Percentiles rank a stretch among this genome's conserved stretches.
Evolutionary conservation across 2,797 vertebrate species (phyloP).

Genomic region (Pterois miles): DNA sequence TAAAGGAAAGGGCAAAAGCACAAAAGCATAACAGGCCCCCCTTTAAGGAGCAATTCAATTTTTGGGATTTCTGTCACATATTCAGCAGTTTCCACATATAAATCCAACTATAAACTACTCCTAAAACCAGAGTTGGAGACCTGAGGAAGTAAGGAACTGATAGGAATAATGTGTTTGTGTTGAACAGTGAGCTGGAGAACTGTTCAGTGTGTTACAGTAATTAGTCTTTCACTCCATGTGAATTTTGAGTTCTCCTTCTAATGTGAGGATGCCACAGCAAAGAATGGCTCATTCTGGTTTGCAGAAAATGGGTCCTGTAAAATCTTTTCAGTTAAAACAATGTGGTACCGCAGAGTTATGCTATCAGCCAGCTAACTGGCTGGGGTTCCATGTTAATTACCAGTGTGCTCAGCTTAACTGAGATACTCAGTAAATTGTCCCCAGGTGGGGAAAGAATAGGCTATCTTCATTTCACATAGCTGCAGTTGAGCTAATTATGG

Average conservation of each 20-base stretch:
- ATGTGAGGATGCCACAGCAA: conserved; percentile 13
- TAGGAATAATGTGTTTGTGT: neutral
- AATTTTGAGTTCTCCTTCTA: conserved; percentile 2
- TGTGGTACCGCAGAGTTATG: conserved; percentile 51
- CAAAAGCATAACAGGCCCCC: neutral
- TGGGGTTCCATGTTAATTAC: conserved; percentile 78
- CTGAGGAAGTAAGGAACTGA: neutral
- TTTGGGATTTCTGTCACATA: neutral
- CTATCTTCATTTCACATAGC: conserved; percentile 76
- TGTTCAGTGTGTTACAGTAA: neutral
- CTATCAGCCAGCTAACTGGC: conserved; percentile 59
- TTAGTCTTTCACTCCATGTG: neutral
- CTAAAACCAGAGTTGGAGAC: neutral
- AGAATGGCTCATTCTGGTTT: conserved; percentile 42
- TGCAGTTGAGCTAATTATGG: conserved; percentile 80
- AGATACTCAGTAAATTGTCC: conserved; percentile 80
- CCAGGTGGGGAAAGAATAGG: conserved; percentile 81
- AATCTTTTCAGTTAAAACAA: conserved; percentile 62
- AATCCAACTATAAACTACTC: neutral
- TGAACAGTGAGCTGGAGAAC: neutral
- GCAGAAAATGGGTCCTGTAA: conserved; percentile 17
- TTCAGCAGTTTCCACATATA: neutral
- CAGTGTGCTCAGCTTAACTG: conserved; percentile 65
- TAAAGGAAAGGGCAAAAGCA: neutral
- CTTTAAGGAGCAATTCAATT: neutral